These are phyloP conservation scores for Amphibalanus amphitrite DNA, from an alignment of 1,140 invertebrate species.

Conservation along the genomic window DNA sequence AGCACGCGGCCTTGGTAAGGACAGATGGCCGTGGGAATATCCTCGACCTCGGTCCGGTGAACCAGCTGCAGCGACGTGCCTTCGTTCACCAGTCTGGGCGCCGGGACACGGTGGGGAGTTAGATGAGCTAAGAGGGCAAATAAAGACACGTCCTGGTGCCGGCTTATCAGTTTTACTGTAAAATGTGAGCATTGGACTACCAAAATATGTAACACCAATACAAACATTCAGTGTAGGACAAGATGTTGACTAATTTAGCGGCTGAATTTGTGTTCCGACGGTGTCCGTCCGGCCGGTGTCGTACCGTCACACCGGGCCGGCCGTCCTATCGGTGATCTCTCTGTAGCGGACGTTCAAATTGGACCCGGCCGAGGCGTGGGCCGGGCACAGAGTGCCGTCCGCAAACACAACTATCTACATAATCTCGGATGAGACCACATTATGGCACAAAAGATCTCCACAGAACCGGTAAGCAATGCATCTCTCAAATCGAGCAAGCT, in stretches of 20 bases:
- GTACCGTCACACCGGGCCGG: no score
- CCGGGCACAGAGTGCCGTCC: neutral
- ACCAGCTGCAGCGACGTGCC: conserved; percentile 70
- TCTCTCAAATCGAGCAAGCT: neutral
- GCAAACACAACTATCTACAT: neutral
- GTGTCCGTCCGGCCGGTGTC: no score
- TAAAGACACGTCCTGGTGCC: no score
- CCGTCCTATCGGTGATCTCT: no score
- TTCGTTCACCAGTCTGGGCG: conserved; percentile 39
- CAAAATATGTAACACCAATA: no score
- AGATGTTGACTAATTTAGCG: no score
- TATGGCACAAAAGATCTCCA: no score
- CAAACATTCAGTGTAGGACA: no score
- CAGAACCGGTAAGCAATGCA: neutral
- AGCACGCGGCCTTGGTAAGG: conserved; percentile 80
- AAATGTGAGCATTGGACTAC: no score
- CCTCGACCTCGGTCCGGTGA: conserved; percentile 87
- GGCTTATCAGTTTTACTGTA: no score
- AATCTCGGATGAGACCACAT: no score
- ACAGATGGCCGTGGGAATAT: conserved; percentile 74
- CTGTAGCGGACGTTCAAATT: neutral
- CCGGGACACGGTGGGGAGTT: conserved; percentile 17
- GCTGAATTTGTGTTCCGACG: no score
- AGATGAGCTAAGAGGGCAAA: neutral
- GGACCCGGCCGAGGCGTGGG: neutral